Evolutionary conservation across 2,888 invertebrate species (phyloP).

Genomic region (Torymus aiolomorphi): DNA sequence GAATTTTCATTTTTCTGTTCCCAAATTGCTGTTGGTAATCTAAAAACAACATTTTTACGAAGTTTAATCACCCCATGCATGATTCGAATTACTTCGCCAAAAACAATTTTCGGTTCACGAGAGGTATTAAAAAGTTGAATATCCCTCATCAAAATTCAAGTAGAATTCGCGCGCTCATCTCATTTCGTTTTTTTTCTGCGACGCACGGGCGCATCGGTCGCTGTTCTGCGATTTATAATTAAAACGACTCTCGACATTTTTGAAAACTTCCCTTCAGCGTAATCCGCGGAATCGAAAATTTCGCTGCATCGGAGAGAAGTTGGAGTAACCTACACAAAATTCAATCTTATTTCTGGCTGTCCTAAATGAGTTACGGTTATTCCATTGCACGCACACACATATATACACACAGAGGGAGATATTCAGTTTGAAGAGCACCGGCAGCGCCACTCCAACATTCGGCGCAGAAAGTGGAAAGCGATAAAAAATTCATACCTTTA

Average conservation of each 20-base stretch:
- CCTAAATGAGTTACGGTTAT: constrained; percentile 30
- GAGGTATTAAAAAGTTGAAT: constrained; percentile 14
- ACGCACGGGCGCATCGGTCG: too few relatives aligned
- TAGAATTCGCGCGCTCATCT: not conserved
- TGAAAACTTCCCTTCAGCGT: too few relatives aligned
- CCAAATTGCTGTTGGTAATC: too few relatives aligned
- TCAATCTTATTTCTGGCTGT: constrained; percentile 37
- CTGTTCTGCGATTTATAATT: constrained; percentile 17
- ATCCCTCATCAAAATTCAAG: constrained; percentile 29
- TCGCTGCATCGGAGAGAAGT: too few relatives aligned
- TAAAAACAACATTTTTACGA: too few relatives aligned
- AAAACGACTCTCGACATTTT: constrained; percentile 18
- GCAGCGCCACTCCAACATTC: not conserved
- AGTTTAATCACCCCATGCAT: too few relatives aligned
- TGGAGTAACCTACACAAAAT: constrained; percentile 31
- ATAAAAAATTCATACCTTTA: constrained; percentile 58
- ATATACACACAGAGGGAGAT: not conserved
- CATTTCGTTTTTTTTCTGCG: not conserved
- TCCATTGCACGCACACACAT: not conserved
- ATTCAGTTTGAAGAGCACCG: not conserved
- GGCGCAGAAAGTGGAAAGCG: constrained; percentile 20
- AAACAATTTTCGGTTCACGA: constrained; percentile 34
- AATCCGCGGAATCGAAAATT: too few relatives aligned
- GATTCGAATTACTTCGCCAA: constrained; percentile 16
- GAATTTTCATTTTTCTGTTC: too few relatives aligned